These are phyloP conservation scores for mouse (Mus musculus) DNA, from an alignment of 2,113 vertebrate species.

Conservation along the genomic window GRCm39 chr10:96502001-96502500, in stretches of 20 bases:
- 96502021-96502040: constrained; percentile 64
- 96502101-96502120: constrained; percentile 67
- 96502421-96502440: constrained; percentile 42
- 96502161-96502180: constrained; percentile 73
- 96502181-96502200: constrained; percentile 68
- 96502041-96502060: constrained; percentile 59
- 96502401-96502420: neutral
- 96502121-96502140: constrained; percentile 74
- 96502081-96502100: constrained; percentile 75
- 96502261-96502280: constrained; percentile 71
- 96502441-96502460: neutral
- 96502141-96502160: constrained; percentile 44
- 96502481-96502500: neutral
- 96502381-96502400: constrained; percentile 55
- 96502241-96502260: constrained; percentile 64
- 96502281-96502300: constrained; percentile 66
- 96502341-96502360: constrained; percentile 46
- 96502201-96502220: constrained; percentile 79
- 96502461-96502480: constrained; percentile 17
- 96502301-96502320: constrained; percentile 65
- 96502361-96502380: constrained; percentile 58
- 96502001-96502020: constrained; percentile 16
- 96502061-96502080: constrained; percentile 71
- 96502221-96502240: constrained; percentile 77
- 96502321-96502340: constrained; percentile 61